phyloP scores from a whole-genome alignment of 2,888 invertebrate genomes.

The Drosophila hamatofila region DNA sequence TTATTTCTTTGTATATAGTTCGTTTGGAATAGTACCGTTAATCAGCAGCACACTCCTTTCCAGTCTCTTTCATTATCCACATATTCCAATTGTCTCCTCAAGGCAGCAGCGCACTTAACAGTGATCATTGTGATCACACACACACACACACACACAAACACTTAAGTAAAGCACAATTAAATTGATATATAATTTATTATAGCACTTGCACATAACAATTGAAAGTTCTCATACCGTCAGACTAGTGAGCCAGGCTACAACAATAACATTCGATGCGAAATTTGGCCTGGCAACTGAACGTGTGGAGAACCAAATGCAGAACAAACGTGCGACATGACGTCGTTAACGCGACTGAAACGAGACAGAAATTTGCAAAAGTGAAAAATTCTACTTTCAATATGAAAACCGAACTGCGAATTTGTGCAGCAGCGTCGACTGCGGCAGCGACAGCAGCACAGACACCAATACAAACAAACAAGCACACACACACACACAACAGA shows the following conservation, averaged over 20 bases:
- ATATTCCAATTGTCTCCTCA: slow-evolving; percentile 6
- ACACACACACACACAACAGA: slow-evolving; percentile 10
- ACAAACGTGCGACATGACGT: slow-evolving; percentile 83
- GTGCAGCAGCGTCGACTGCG: slow-evolving; percentile 51
- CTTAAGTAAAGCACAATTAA: neutral
- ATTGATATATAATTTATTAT: neutral
- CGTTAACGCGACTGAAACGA: slow-evolving; percentile 82
- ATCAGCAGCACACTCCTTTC: neutral
- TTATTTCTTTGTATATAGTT: neutral
- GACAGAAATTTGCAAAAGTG: slow-evolving; percentile 81
- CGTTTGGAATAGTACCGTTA: slow-evolving; percentile 3
- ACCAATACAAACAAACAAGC: slow-evolving; percentile 2
- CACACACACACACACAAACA: neutral
- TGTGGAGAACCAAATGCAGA: slow-evolving; percentile 45
- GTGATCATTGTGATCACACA: slow-evolving; percentile 18
- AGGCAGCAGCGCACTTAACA: neutral
- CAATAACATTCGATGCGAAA: slow-evolving; percentile 27
- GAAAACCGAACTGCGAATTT: slow-evolving; percentile 69
- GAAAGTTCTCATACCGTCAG: slow-evolving; percentile 40
- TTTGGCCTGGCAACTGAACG: slow-evolving; percentile 32
- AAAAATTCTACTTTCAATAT: slow-evolving; percentile 82
- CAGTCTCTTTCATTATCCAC: slow-evolving; percentile 4
- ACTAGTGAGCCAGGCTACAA: slow-evolving; percentile 7
- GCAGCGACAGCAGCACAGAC: slow-evolving; percentile 6
- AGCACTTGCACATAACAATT: slow-evolving; percentile 29